A percentile compares a stretch with the other conserved stretches of the same genome.
Evolutionary conservation across 2,113 vertebrate species (phyloP).

Genomic region (Geothlypis trichas): DNA sequence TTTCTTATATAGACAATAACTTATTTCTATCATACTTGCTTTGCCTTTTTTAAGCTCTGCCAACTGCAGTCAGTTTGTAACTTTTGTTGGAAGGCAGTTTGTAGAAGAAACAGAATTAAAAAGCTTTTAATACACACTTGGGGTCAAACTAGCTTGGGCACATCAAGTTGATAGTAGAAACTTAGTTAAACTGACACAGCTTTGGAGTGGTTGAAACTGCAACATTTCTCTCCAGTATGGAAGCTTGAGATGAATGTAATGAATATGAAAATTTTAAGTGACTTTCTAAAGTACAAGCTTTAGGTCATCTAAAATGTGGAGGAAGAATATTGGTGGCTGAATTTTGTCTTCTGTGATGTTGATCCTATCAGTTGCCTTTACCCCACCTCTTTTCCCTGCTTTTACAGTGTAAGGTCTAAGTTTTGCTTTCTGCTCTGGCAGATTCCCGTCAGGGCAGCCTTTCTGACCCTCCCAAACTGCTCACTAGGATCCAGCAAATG

Average conservation of each 20-base stretch:
- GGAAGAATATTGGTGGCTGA: background rate
- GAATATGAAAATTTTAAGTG: background rate
- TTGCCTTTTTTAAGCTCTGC: constrained; percentile 14
- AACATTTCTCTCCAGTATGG: background rate
- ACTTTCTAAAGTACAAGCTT: background rate
- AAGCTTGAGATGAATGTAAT: background rate
- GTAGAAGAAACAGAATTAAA: background rate
- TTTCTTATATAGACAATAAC: constrained; percentile 42
- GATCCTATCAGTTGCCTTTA: background rate
- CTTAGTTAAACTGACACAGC: background rate
- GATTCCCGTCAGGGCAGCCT: background rate
- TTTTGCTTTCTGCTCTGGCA: background rate
- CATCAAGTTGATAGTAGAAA: background rate
- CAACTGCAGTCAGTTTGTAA: background rate
- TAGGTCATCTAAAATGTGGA: background rate
- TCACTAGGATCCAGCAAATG: background rate
- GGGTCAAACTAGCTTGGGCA: background rate
- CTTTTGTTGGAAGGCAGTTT: background rate
- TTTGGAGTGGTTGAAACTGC: background rate
- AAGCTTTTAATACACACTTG: background rate
- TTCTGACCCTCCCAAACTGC: background rate
- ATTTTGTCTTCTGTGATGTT: background rate
- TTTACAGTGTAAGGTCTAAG: background rate
- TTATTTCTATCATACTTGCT: background rate
- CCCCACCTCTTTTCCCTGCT: background rate